These are phyloP conservation scores for Trachymyrmex septentrionalis DNA, from an alignment of 1,140 invertebrate species.

Conservation along the genomic window DNA sequence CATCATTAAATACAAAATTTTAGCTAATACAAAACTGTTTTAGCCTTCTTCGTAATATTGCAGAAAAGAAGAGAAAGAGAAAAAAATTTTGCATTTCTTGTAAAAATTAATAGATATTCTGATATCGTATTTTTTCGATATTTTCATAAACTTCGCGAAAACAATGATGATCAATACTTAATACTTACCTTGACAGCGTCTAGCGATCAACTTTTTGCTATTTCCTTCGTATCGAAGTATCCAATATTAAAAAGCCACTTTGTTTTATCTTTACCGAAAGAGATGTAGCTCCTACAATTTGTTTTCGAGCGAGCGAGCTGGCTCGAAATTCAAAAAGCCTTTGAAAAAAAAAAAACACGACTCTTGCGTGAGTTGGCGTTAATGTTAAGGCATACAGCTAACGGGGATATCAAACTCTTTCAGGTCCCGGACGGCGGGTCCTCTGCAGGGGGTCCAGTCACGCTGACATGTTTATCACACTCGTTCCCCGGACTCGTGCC, in stretches of 20 bases:
- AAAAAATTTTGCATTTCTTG: not conserved
- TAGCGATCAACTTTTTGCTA: not conserved
- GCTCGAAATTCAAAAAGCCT: not conserved
- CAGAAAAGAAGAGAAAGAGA: not conserved
- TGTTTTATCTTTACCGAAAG: not conserved
- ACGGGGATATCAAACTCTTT: conserved; percentile 74
- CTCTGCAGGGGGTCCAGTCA: conserved; percentile 77
- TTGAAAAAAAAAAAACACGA: conserved; percentile 10
- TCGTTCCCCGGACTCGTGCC: conserved; percentile 74
- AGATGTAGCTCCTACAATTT: not conserved
- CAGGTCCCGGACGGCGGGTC: conserved; percentile 64
- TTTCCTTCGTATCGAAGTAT: not conserved
- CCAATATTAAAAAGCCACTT: not conserved
- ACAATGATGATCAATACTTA: not conserved
- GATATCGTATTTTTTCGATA: not conserved
- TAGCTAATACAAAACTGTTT: no score
- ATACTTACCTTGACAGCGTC: not conserved
- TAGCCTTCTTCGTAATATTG: no score
- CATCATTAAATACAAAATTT: no score
- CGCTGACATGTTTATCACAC: conserved; percentile 78
- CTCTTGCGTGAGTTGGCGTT: conserved; percentile 14
- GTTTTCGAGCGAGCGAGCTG: not conserved
- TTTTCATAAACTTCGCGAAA: not conserved
- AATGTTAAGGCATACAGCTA: conserved; percentile 63
- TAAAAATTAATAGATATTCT: not conserved